These are phyloP conservation scores for Leptoteleia sp. DNA, from an alignment of 1,140 invertebrate genomes.

Conservation along the genomic window DNA sequence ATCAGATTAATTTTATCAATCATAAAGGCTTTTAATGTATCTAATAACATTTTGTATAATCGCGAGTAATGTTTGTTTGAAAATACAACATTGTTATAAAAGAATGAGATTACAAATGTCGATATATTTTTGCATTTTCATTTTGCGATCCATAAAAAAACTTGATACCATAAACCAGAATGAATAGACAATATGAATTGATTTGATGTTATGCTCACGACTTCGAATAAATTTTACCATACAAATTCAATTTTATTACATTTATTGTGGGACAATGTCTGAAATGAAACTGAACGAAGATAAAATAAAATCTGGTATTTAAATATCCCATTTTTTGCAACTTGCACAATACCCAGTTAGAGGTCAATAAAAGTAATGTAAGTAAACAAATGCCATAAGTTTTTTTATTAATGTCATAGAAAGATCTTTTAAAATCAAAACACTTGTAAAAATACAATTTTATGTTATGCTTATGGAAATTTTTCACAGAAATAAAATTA, in stretches of 20 bases:
- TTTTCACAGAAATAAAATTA: no score
- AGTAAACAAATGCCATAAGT: no score
- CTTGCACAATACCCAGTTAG: not conserved
- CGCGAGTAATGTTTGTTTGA: no score
- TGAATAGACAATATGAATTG: conserved; percentile 14
- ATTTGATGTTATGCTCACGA: conserved; percentile 20
- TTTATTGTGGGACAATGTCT: conserved; percentile 51
- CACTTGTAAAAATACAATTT: no score
- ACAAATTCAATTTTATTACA: conserved; percentile 31
- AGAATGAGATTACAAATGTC: not conserved
- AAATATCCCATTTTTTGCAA: conserved; percentile 2
- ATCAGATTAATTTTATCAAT: no score
- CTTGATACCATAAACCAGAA: conserved; percentile 23
- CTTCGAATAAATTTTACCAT: conserved; percentile 42
- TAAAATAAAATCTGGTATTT: conserved; percentile 22
- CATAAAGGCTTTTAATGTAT: no score
- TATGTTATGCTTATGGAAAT: no score
- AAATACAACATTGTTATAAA: not conserved
- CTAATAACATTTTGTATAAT: no score
- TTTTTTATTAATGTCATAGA: no score
- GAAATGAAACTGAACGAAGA: conserved; percentile 27
- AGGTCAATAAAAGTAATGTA: conserved; percentile 3
- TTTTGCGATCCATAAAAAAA: conserved; percentile 5
- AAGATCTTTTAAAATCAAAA: no score
- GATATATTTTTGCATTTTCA: not conserved